Evolutionary conservation across 2,797 vertebrate species (phyloP), one percentile per base, ranked within the genome.

Genomic region (Tiaroga cobitis): DNA sequence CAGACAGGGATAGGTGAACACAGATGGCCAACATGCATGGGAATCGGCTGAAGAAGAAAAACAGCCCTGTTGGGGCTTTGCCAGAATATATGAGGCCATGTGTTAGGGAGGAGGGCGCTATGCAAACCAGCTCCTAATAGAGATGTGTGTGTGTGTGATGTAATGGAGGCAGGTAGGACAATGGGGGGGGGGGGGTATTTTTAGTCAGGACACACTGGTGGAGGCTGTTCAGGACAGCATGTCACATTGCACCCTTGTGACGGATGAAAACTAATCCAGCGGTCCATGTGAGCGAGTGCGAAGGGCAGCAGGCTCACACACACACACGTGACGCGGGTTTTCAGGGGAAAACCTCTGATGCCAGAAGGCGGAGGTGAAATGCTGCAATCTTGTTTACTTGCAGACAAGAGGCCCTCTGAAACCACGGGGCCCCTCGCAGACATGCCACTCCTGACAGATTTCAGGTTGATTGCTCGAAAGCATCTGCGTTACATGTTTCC

Each of bases 221-320:
- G 85, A 70, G 83, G 73, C 54, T 88, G 24, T 81, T 83, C 80
- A 80, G 90, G 87, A 89, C 88, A 86, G 74, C 84, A 86, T 90
- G 92, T 93, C 92, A 94, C 91, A 91, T 92, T 94, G 91, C 91
- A 81, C 83, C 88, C 90, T 84, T 90, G 92, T 93, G 90, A 93
- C 90, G 82, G 85, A 61, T 75, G 84, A 76, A 89, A 90, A 84
- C 82, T 86, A 84, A 90, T 77, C 80, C 56, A 63, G 34, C 24
- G 69, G 37, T 86, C 88, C 88, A 87, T 90, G 90, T 90, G 92
- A 91, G 85, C 11, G 29, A 34, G 82, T 67, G 79, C 67, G 78
- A 73, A 34, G 78, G 37, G 85, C 87, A 88, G 86, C 88, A 83
- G 81, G 84, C 84, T 69, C 75, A 37, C 83, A 2, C 67, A 43